Base-by-base conservation (phyloP, 2,113 vertebrate genomes). In the Cephalopterus ornatus region DNA sequence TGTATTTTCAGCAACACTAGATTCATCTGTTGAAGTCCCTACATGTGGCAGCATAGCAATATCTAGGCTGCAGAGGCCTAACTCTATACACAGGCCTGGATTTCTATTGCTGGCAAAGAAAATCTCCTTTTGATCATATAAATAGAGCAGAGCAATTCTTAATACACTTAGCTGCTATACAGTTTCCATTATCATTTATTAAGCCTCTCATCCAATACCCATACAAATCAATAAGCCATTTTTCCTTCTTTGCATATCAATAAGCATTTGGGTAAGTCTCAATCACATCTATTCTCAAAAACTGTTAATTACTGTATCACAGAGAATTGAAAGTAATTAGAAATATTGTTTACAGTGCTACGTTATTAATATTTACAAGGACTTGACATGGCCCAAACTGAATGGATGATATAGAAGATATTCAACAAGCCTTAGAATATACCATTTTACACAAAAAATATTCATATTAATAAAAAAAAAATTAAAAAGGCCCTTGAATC, bases 121-220 rank as follows among this genome's bases (percentile, higher is more conserved):
- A 90, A 59, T 61, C 33, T 86, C 47, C 30, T 81, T 86, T 75
- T 75, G 52, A 72, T 65, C 47, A 52, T 24, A 67, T 26, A 74
- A 74, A 76, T 35, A 53, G 86, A 81, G 8, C 21, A 93, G 89
- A 92, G 24, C 14, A 95, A 81, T 77, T 72, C 56, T 89, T 78
- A 81, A 78, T 20, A 85, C 33, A 78, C 28, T 89, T 75, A 86
- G 30, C 15, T 46, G 28, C 10, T 67, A 20, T 74, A 81, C 22
- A 61, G 41, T 63, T 94, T 61, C 41, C 65, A 39, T 72, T 72
- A 85, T 18, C 39, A 61, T 91, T 93, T 86, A 47, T 91, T 88
- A 84, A 87, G 76, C 16, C 6, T 53, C 20, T 85, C 18, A 72
- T 75, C n/a, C 47, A 92, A 72, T 68, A 66, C 12, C 17, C 35